These are phyloP conservation scores for Flexamia atlantica DNA, from an alignment of 2,888 invertebrate genomes.

Conservation along the genomic window DNA sequence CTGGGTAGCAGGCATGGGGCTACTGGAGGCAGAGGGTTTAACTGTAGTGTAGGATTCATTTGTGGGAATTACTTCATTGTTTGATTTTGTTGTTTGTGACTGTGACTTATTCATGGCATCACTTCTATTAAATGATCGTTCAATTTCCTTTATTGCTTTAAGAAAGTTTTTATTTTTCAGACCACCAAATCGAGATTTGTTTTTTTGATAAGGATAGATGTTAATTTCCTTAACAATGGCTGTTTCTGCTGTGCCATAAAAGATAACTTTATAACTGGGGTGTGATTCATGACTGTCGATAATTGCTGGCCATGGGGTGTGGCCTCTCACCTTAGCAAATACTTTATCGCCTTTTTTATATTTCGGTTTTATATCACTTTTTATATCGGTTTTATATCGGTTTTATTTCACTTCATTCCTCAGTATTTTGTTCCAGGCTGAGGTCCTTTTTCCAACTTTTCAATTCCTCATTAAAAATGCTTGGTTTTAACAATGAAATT, in stretches of 20 bases:
- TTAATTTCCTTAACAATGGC: slow-evolving; percentile 15
- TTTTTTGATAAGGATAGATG: not conserved
- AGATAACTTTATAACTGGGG: not conserved
- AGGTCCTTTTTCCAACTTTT: no score
- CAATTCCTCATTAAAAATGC: no score
- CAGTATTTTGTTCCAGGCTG: no score
- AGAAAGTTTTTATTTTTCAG: not conserved
- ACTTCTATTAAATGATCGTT: not conserved
- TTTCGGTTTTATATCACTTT: not conserved
- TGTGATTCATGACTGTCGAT: not conserved
- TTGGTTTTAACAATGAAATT: no score
- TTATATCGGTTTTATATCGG: no score
- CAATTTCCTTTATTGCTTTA: not conserved
- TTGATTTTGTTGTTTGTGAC: not conserved
- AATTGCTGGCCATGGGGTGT: slow-evolving; percentile 25
- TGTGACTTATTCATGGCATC: not conserved
- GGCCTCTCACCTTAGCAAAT: slow-evolving; percentile 34
- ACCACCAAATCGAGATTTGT: not conserved
- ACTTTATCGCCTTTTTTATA: slow-evolving; percentile 4
- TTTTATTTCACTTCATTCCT: no score
- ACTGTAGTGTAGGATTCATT: not conserved
- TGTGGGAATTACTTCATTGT: not conserved
- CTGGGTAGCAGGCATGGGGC: not conserved
- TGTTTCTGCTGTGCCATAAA: slow-evolving; percentile 25
- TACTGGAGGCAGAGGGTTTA: not conserved